Base-by-base conservation (phyloP, 1,140 invertebrate genomes). In the Atopsyche davidsoni region DNA sequence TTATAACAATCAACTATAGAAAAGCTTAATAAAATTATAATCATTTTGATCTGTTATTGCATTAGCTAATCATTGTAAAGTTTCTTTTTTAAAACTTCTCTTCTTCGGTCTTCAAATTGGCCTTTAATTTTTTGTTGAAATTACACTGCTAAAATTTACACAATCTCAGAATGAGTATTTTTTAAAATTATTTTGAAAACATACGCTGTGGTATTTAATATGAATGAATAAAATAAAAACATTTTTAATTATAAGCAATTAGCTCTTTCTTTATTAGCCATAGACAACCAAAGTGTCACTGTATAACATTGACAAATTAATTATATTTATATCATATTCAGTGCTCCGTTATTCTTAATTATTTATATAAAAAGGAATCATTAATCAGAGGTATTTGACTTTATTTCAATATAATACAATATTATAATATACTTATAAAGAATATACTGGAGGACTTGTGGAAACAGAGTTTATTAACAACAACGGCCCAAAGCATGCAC, bases 301-400 rank as follows among this genome's bases (percentile, higher is more conserved):
- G 43, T 43, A 55, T 54, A 49, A 23, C 42, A 28, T 43, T 44
- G 53, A 50, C 40, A 55, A 44, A 47, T 44, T 39, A 39, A 32
- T 53, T 47, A n/a, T 13, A 50, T 25, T 40, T 23, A 11, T 50
- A 34, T 10, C 32, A 23, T 50, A n/a, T 32, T 48, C 42, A 53
- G 24, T 53, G 48, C 41, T 48, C 32, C 24, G 17, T 46, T 18
- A 21, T 35, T 36, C 24, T 18, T 49, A 49, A 38, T 42, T 35
- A 53, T 42, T 42, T 43, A 53, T 28, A 40, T 48, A 48, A 55
- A 55, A 55, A 47, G 48, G 48, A 51, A 55, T 55, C 44, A 50
- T 50, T 42, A 50, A 28, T 34, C 36, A 47, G 48, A 51, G 44
- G 53, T 55, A 55, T 39, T 47, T 46, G 42, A 34, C 23, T 17